phyloP scores from a whole-genome alignment of 2,888 invertebrate species.

The Tiliacea citrago region DNA sequence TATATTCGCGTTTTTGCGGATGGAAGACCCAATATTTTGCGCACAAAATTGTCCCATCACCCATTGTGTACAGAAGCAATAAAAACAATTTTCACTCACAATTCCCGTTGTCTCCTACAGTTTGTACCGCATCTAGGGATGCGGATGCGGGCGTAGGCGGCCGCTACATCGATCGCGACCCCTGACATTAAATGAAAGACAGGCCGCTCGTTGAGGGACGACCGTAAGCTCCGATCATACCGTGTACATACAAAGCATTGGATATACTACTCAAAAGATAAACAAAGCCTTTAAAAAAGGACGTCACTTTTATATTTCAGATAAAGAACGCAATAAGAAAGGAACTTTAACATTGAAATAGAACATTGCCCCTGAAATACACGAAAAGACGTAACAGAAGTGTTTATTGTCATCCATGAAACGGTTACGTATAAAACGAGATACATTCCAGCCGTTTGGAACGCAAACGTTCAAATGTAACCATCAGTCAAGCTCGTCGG shows the following conservation, averaged over 20 bases:
- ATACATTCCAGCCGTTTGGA: slow-evolving; percentile 60
- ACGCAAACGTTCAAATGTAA: slow-evolving; percentile 72
- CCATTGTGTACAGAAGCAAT: slow-evolving; percentile 26
- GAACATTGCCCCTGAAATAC: slow-evolving; percentile 43
- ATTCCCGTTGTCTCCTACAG: slow-evolving; percentile 58
- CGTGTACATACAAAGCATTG: slow-evolving; percentile 43
- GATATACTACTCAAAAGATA: slow-evolving; percentile 21
- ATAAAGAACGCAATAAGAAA: slow-evolving; percentile 38
- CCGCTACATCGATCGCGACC: slow-evolving; percentile 88
- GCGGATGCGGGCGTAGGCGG: slow-evolving; percentile 80
- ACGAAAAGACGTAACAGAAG: slow-evolving; percentile 48
- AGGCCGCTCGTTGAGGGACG: slow-evolving; percentile 77
- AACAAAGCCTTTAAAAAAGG: slow-evolving; percentile 25
- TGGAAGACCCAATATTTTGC: slow-evolving; percentile 26
- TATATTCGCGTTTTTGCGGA: slow-evolving; percentile 6
- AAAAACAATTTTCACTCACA: slow-evolving; percentile 41
- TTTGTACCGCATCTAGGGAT: slow-evolving; percentile 66
- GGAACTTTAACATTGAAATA: slow-evolving; percentile 49
- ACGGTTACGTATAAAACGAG: slow-evolving; percentile 59
- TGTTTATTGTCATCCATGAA: slow-evolving; percentile 62
- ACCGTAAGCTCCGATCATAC: slow-evolving; percentile 54
- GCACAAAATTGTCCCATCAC: slow-evolving; percentile 11
- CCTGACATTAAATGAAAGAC: slow-evolving; percentile 86
- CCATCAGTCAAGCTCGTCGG: slow-evolving; percentile 69
- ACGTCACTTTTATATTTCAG: slow-evolving; percentile 5